A percentile compares a stretch with the other conserved stretches of the same genome.
These are phyloP conservation scores for Sisyra nigra DNA, from an alignment of 2,888 invertebrate species.

Conservation along the genomic window DNA sequence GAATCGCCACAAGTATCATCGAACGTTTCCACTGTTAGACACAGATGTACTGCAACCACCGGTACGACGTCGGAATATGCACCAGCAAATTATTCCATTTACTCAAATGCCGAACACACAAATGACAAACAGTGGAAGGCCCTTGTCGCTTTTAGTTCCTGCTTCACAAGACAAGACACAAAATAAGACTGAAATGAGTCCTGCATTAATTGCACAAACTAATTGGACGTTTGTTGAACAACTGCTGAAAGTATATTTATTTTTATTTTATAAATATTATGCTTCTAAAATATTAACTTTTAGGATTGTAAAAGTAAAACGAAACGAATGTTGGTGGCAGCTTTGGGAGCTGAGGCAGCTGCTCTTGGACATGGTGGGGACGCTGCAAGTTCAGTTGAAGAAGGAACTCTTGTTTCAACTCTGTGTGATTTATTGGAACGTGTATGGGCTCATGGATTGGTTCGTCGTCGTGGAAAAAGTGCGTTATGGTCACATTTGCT, in stretches of 20 bases:
- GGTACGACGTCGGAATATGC: conserved; percentile 22
- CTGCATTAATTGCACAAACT: conserved; percentile 85
- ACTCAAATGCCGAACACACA: neutral
- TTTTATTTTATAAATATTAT: neutral
- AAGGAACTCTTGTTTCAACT: conserved; percentile 95
- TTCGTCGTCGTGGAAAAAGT: conserved; percentile 92
- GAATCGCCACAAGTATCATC: conserved; percentile 53
- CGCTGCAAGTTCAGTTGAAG: conserved; percentile 63
- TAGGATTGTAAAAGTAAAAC: conserved; percentile 89
- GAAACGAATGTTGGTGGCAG: conserved; percentile 96
- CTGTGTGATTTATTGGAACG: conserved; percentile 93
- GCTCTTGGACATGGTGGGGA: conserved; percentile 83
- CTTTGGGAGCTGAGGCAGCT: conserved; percentile 94
- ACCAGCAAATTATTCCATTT: conserved; percentile 14
- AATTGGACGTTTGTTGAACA: conserved; percentile 98
- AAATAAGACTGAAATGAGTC: conserved; percentile 46
- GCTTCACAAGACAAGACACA: conserved; percentile 14
- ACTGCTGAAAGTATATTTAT: conserved; percentile 63
- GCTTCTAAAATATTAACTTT: conserved; percentile 10
- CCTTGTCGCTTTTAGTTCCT: conserved; percentile 26
- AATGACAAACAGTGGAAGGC: conserved; percentile 10
- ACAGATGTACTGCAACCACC: conserved; percentile 43
- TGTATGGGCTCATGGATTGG: conserved; percentile 94
- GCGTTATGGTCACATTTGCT: conserved; percentile 92
- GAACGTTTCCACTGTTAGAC: conserved; percentile 76